A percentile compares a stretch with the other conserved stretches of the same genome.
phyloP scores from a whole-genome alignment of 2,888 invertebrate genomes.

The Stenurella melanura region DNA sequence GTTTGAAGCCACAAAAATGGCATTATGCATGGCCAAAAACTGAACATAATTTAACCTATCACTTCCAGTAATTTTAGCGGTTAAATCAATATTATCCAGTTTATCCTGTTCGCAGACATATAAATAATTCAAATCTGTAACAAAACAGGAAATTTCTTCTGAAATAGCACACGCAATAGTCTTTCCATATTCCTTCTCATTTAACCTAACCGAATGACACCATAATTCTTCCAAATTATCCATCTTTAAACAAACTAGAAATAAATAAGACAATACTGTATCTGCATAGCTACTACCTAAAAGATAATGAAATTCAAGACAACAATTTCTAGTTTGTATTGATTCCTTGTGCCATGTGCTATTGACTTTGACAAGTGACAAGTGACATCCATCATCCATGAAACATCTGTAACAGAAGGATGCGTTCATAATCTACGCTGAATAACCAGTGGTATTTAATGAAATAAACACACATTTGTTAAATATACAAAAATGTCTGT shows the following conservation, averaged over 20 bases:
- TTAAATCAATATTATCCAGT: slow-evolving; percentile 7
- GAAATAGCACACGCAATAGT: slow-evolving; percentile 9
- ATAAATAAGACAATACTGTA: neutral
- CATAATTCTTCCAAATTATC: slow-evolving; percentile 49
- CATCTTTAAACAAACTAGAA: slow-evolving; percentile 30
- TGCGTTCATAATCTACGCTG: too few species aligned
- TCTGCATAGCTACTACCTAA: neutral
- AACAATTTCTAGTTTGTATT: neutral
- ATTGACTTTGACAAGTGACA: too few species aligned
- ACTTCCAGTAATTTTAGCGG: slow-evolving; percentile 24
- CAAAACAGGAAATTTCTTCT: slow-evolving; percentile 39
- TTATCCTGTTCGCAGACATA: slow-evolving; percentile 34
- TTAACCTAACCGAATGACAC: slow-evolving; percentile 35
- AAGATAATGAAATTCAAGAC: neutral
- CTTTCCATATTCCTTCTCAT: slow-evolving; percentile 29
- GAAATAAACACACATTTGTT: too few species aligned
- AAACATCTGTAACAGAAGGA: too few species aligned
- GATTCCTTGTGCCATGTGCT: too few species aligned
- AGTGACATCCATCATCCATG: too few species aligned
- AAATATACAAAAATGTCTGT: too few species aligned
- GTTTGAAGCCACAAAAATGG: slow-evolving; percentile 52
- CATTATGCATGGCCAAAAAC: slow-evolving; percentile 50
- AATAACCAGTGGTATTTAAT: too few species aligned
- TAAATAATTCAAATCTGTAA: slow-evolving; percentile 36
- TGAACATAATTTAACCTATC: slow-evolving; percentile 44